These are phyloP conservation scores for Rafetus swinhoei DNA, from an alignment of 2,113 vertebrate species.

Conservation along the genomic window DNA sequence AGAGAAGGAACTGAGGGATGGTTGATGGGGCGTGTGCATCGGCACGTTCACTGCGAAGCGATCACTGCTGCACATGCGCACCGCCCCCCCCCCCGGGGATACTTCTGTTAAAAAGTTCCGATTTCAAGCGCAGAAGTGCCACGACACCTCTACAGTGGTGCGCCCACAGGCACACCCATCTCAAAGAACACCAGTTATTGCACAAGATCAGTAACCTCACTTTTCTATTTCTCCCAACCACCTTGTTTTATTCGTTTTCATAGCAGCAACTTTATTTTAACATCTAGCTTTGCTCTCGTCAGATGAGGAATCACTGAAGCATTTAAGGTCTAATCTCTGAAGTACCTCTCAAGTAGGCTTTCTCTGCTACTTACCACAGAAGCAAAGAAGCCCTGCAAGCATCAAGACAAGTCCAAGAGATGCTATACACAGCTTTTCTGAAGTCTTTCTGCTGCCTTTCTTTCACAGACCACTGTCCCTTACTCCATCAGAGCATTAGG, in stretches of 20 bases:
- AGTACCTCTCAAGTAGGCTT: background rate
- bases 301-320: background rate
- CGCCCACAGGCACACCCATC: too few species aligned
- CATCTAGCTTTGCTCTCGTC: background rate
- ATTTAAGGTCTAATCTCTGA: background rate
- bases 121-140: too few species aligned
- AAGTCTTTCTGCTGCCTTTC: background rate
- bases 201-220: too few species aligned
- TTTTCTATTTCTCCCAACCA: background rate
- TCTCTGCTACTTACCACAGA: background rate
- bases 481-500: background rate
- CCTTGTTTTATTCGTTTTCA: background rate
- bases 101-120: too few species aligned
- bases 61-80: too few species aligned
- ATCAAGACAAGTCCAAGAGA: background rate
- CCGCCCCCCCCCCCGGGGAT: too few species aligned
- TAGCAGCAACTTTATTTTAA: background rate
- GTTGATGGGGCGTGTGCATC: too few species aligned
- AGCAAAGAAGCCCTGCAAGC: background rate
- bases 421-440: background rate
- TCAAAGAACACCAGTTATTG: too few species aligned
- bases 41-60: too few species aligned
- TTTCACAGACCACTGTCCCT: background rate
- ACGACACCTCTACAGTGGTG: too few species aligned
- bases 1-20: too few species aligned